Base-by-base conservation (phyloP, 2,797 vertebrate genomes). In the Periparus ater region DNA sequence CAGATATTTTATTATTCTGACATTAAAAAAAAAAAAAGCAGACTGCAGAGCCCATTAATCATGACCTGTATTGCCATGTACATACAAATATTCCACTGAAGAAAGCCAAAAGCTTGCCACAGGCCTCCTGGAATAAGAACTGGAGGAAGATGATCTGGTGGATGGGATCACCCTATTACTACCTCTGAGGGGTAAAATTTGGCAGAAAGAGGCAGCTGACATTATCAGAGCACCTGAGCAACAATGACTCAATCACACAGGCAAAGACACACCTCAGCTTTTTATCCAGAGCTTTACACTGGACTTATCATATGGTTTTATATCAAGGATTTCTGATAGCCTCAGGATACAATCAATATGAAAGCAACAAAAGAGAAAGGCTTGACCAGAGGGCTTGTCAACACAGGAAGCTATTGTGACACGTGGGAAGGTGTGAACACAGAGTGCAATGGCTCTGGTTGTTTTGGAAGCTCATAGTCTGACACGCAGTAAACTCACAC, bases 1-100 rank as follows among this genome's bases (percentile, higher is more conserved):
- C 84, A 95, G 94, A 85, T 95, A 76, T 82, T 74, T 97, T 93
- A 91, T 95, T 97, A 93, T 90, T 96, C 91, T 73, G 92, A 96
- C 94, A 94, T 68, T 97, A 81, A 82, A 82, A 95, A 96, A 93
- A 55, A 67, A 82, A 55, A 82, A 55, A 78, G 58, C 85, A 91
- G 72, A 79, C 79, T 93, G 85, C 22, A 44, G 81, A 85, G 91
- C 60, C 91, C 84, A 94, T 91, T 95, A 96, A 97, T 97, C 96
- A 96, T 86, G 85, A 95, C 85, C 96, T 91, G 91, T 73, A 92
- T 89, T 58, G 82, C 89, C 14, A 2, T 5, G 71, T 89, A 86
- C 91, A 94, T 95, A 95, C 92, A 95, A 96, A 95, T 94, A 88
- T 32, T 84, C 78, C 79, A 94, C 83, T 50, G 75, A 97, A 95